Base-by-base conservation (phyloP, 2,113 vertebrate genomes). In the Condylura cristata region DNA sequence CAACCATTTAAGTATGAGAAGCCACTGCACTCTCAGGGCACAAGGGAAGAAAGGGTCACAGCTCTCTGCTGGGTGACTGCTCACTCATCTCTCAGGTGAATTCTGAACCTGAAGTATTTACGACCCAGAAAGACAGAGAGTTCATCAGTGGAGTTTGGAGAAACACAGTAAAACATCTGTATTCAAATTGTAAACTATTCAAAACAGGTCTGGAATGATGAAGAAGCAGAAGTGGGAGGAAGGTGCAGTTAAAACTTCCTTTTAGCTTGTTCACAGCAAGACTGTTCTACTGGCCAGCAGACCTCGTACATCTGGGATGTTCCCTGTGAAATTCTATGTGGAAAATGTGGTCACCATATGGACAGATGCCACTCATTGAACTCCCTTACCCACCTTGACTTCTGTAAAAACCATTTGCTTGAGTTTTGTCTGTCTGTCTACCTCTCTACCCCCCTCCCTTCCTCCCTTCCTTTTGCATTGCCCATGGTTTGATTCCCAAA, bases 81-180 rank as follows among this genome's bases (percentile, higher is more conserved):
- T 18, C 24, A 78, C 9, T 74, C 34, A 46, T 56, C 51, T 70
- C 84, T 80, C 9, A 74, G 71, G n/a, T 87, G 74, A 86, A 76
- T 89, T 68, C 68, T 72, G 39, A 81, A 66, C 61, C 78, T 65
- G 17, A 91, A 95, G 61, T 72, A 81, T 76, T 94, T 93, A 89
- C n/a, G 41, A 80, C 24, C 68, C 44, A 90, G 74, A 65, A 53
- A 63, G 37, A 56, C 18, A 56, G 53, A 86, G 56, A 53, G 28
- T 20, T 83, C 26, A 26, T 44, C 60, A 37, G 78, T 26, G 48
- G 89, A 71, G 28, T 66, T 37, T 83, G 74, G 34, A 91, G 70
- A 44, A 71, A 63, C 75, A 80, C 34, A 70, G 70, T 88, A 85
- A 75, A 90, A 63, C 11, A 72, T 82, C 28, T 72, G 14, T 18